These are phyloP conservation scores for Orgyia antiqua DNA, from an alignment of 2,888 invertebrate species.

Conservation along the genomic window DNA sequence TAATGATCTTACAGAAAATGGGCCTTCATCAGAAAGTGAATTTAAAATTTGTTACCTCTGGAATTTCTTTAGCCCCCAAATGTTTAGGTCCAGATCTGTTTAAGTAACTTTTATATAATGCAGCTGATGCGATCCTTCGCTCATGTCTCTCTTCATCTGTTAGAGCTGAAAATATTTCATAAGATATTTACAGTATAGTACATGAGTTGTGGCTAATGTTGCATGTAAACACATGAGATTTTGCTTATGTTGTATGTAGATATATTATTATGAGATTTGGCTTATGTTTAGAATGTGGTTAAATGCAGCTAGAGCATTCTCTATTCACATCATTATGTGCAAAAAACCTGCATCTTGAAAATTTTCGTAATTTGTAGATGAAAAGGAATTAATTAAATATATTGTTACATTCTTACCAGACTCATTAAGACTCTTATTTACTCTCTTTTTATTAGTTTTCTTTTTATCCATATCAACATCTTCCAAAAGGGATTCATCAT, in stretches of 20 bases:
- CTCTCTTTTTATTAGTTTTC: slow-evolving; percentile 27
- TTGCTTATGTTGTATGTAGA: too few relatives aligned
- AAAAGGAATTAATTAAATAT: too few relatives aligned
- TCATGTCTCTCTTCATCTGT: slow-evolving; percentile 84
- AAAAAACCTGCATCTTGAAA: too few relatives aligned
- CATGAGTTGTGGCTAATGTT: too few relatives aligned
- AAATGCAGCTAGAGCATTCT: neutral
- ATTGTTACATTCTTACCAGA: slow-evolving; percentile 40
- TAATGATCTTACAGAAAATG: too few relatives aligned
- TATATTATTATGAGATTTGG: too few relatives aligned
- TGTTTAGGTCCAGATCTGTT: slow-evolving; percentile 88
- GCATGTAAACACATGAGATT: too few relatives aligned
- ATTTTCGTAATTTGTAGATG: too few relatives aligned
- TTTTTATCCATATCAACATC: slow-evolving; percentile 11
- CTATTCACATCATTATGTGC: neutral
- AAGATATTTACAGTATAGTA: too few relatives aligned
- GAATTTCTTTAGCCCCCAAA: slow-evolving; percentile 89
- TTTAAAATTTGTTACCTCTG: slow-evolving; percentile 83
- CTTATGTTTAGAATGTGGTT: too few relatives aligned
- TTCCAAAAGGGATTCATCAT: slow-evolving; percentile 21
- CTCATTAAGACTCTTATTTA: slow-evolving; percentile 56
- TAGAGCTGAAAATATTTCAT: slow-evolving; percentile 41
- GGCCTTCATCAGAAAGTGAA: too few relatives aligned
- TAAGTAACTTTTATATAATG: slow-evolving; percentile 86
- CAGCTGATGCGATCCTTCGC: slow-evolving; percentile 80